Conservation (phyloP, 2,797 vertebrate species). For the Buphagus erythrorhynchus region DNA sequence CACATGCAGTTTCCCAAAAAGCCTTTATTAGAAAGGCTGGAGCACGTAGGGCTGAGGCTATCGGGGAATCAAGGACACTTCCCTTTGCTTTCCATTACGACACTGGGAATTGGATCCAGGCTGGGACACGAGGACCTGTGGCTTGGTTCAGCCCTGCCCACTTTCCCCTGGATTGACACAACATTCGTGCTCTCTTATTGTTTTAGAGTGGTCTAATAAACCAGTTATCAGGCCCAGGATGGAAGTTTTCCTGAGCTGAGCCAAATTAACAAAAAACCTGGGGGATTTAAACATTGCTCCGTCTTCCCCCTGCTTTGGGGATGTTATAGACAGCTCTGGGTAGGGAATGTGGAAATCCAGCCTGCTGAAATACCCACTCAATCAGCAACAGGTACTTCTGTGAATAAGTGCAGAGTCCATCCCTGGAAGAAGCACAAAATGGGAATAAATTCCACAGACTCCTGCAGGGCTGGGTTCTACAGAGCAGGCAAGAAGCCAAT, state of each 20-base stretch:
- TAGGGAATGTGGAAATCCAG: not conserved
- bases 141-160: not conserved
- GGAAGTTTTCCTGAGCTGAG: not conserved
- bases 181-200: not conserved
- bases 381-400: not conserved
- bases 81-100: not conserved
- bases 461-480: not conserved
- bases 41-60: not conserved
- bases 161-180: not conserved
- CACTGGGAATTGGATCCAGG: fast-evolving
- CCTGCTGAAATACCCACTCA: no score
- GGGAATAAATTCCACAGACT: not conserved
- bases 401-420: not conserved
- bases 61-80: not conserved
- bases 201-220: not conserved
- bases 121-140: not conserved
- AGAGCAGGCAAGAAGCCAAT: not conserved
- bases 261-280: not conserved
- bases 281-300: not conserved
- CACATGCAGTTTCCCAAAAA: not conserved
- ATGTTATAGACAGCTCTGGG: not conserved
- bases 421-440: not conserved
- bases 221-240: not conserved
- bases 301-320: not conserved
- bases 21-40: not conserved